A percentile compares a stretch with the other conserved stretches of the same genome.
Evolutionary conservation across 2,888 invertebrate species (phyloP).

Genomic region (Nysson spinosus): DNA sequence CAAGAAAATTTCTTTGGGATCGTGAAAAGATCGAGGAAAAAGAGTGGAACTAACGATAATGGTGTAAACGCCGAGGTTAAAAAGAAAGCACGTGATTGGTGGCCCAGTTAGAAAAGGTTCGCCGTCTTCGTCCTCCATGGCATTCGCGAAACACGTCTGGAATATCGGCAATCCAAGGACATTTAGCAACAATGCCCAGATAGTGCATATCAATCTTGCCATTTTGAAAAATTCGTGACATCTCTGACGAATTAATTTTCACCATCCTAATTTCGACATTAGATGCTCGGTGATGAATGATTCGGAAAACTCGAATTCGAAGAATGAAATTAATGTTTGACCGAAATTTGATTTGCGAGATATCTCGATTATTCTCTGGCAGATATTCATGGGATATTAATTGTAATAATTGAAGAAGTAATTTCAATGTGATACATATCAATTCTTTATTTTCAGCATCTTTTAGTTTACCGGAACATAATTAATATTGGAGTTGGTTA

Average conservation of each 20-base stretch:
- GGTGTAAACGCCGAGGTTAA: constrained; percentile 64
- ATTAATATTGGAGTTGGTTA: too few relatives aligned
- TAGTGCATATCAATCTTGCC: constrained; percentile 64
- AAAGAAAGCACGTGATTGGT: constrained; percentile 62
- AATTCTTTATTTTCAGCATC: too few relatives aligned
- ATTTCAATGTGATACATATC: too few relatives aligned
- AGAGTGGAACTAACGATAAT: constrained; percentile 57
- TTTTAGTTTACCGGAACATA: too few relatives aligned
- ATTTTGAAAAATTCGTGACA: constrained; percentile 41
- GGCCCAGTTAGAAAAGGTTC: constrained; percentile 60
- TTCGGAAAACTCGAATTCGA: too few relatives aligned
- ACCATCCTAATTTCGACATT: background rate
- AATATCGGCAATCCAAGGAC: constrained; percentile 60
- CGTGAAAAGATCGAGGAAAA: constrained; percentile 62
- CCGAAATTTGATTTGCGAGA: too few relatives aligned
- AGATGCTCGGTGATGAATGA: background rate
- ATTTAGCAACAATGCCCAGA: constrained; percentile 67
- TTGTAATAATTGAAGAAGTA: too few relatives aligned
- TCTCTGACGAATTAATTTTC: background rate
- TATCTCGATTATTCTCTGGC: too few relatives aligned
- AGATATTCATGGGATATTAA: too few relatives aligned
- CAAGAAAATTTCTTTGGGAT: constrained; percentile 53
- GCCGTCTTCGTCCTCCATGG: constrained; percentile 65
- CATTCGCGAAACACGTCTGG: constrained; percentile 64
- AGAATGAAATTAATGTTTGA: too few relatives aligned